Percentiles rank a stretch among this genome's conserved stretches.
Evolutionary conservation across 2,888 invertebrate species (phyloP).

Genomic region (Alloscopus bannaensis): DNA sequence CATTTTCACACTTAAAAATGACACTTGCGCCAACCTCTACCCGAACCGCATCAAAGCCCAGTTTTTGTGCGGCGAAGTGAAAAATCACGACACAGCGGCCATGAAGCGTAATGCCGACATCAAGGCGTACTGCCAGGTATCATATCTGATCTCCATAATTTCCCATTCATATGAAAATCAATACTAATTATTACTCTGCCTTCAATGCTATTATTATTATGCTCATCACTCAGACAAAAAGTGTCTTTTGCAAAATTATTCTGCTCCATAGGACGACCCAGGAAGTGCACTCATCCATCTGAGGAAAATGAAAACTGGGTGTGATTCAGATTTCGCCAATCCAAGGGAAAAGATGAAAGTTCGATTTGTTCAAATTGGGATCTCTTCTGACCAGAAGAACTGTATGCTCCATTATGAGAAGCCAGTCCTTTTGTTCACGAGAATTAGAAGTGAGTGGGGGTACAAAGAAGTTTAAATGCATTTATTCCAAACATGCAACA

Average conservation of each 20-base stretch:
- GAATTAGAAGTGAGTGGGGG: conserved; percentile 43
- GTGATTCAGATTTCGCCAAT: conserved; percentile 54
- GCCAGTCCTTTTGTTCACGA: conserved; percentile 57
- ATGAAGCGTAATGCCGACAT: conserved; percentile 40
- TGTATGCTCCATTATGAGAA: conserved; percentile 31
- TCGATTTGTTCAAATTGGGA: conserved; percentile 62
- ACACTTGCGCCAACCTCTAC: conserved; percentile 48
- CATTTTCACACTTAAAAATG: conserved; percentile 49
- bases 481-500: background rate
- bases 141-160: conserved; percentile 10
- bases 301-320: conserved; percentile 58
- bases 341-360: conserved; percentile 54
- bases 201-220: conserved; percentile 1
- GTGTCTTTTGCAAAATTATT: too few relatives aligned
- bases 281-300: conserved; percentile 61
- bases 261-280: conserved; percentile 52
- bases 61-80: conserved; percentile 59
- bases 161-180: background rate
- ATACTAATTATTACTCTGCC: too few relatives aligned
- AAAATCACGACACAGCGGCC: conserved; percentile 15
- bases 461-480: background rate
- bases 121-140: conserved; percentile 43
- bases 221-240: background rate
- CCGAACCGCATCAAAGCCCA: conserved; percentile 62
- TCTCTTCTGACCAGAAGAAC: conserved; percentile 58